Evolutionary conservation across 2,113 vertebrate genomes (phyloP), one percentile per base, ranked within the genome.

Genomic region (Anser cygnoides): DNA sequence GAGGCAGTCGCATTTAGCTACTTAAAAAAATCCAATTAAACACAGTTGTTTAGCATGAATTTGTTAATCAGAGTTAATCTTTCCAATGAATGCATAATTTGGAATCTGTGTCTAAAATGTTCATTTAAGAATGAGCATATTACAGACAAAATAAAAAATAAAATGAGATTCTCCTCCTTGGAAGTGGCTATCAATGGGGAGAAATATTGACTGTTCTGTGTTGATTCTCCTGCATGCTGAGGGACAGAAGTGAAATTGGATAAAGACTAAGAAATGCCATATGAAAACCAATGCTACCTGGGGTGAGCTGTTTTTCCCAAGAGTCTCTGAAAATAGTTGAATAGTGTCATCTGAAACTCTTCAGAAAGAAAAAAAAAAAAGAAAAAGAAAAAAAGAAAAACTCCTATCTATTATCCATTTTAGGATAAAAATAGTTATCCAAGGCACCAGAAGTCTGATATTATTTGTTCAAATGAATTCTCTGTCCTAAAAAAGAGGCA

Each of bases 11-110:
- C 82, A 97, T 97, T 97, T 95, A 95, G 97, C 97, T 97, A 97
- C 98, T 98, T 98, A 94, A 73, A 96, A 96, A 98, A 98, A 98
- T 98, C 98, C 96, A 98, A 98, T 98, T 98, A 98, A 98, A 97
- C 96, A 96, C 97, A 97, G 98, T 98, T 98, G 96, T 83, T 98
- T 98, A 98, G 98, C 96, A 97, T 94, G 94, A 96, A 98, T 98
- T 98, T 98, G 96, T 98, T 98, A 98, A 98, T 98, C 97, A 97
- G 96, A 95, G 93, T 97, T 98, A 98, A 98, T 98, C 98, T 98
- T 98, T 97, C 96, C 94, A 97, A 95, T 97, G 97, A 98, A 98
- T 98, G 96, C 94, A 93, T 97, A 98, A 97, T 98, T 98, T 97
- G 89, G 97, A 97, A 96, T 97, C 97, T 98, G 97, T 98, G 96